Evolutionary conservation across 2,797 vertebrate species (phyloP), one percentile per base, ranked within the genome.

Genomic region (Neosilurus mollespiculum): DNA sequence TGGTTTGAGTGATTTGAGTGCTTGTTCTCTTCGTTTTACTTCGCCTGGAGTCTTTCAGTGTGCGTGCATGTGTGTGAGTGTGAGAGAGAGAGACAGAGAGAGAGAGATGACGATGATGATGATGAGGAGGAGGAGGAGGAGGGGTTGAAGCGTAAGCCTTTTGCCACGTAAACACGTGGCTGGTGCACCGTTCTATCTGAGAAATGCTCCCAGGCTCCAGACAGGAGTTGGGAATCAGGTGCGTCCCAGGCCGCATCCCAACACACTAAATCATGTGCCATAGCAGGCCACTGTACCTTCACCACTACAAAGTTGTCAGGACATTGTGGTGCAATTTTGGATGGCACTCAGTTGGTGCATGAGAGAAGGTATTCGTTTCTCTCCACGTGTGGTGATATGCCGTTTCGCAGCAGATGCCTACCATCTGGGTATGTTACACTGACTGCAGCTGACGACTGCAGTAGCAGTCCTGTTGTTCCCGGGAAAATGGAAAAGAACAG

Each of bases 151-250:
- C 94, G 93, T 95, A 95, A 96, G 92, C 34, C 37, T 62, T 94
- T 95, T 94, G 96, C 95, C 95, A 97, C 95, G 95, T 95, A 94
- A 94, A 96, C 96, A 97, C 96, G 96, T 97, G 96, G 93, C 94
- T 93, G 91, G 87, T 92, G 91, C 92, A 91, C 93, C 91, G 93
- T 94, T 93, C 92, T 91, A 91, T 92, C 91, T 18, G 49, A 87
- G 84, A 81, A 91, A 93, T 92, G 92, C 91, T 90, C 89, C 87
- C 56, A 59, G 18, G 18, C 11, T 12, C 11, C 30, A 49, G 16
- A 58, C 53, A 20, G 26, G 18, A 56, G 4, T 0, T 1, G 26
- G 51, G 70, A 11, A 73, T 26, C n/a, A 73, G 51, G 26, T 6
- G 18, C 15, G 53, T 75, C 53, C 71, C 53, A 75, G 53, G 24